Evolutionary conservation across 2,888 invertebrate species (phyloP).

Genomic region (Zygothrica quintamaculata): DNA sequence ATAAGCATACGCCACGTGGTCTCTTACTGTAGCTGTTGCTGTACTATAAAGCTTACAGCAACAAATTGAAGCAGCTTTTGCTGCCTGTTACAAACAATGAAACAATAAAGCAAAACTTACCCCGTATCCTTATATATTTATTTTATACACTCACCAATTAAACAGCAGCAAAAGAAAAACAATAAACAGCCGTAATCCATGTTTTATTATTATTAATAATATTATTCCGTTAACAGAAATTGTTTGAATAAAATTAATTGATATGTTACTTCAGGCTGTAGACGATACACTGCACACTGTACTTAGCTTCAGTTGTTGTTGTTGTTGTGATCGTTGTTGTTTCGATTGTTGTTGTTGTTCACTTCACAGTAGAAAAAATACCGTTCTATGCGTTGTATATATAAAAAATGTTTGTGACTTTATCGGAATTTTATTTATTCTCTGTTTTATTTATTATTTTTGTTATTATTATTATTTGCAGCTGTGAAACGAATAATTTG

Average conservation of each 20-base stretch:
- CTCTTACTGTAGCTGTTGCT: not conserved
- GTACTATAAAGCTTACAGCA: conserved; percentile 25
- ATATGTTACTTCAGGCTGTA: conserved; percentile 36
- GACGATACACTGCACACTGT: conserved; percentile 2
- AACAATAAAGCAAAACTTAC: conserved; percentile 5
- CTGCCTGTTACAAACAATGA: not conserved
- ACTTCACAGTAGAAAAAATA: conserved; percentile 38
- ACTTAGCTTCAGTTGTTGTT: conserved; percentile 35
- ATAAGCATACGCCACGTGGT: conserved; percentile 53
- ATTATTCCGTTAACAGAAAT: conserved; percentile 26
- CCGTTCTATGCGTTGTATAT: not conserved
- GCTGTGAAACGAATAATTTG: conserved; percentile 34
- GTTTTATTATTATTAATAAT: too few relatives aligned
- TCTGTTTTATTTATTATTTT: conserved; percentile 34
- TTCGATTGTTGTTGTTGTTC: conserved; percentile 12
- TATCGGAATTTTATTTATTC: conserved; percentile 17
- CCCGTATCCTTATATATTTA: too few relatives aligned
- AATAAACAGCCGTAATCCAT: conserved; percentile 73
- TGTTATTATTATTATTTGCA: conserved; percentile 35
- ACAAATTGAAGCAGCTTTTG: conserved; percentile 38
- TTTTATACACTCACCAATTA: conserved; percentile 69
- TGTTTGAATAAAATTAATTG: conserved; percentile 64
- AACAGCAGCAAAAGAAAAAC: conserved; percentile 53
- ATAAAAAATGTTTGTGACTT: conserved; percentile 23
- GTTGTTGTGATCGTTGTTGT: conserved; percentile 18